Evolutionary conservation across 2,113 vertebrate genomes (phyloP).

Genomic region (Gallinago jamesoni): DNA sequence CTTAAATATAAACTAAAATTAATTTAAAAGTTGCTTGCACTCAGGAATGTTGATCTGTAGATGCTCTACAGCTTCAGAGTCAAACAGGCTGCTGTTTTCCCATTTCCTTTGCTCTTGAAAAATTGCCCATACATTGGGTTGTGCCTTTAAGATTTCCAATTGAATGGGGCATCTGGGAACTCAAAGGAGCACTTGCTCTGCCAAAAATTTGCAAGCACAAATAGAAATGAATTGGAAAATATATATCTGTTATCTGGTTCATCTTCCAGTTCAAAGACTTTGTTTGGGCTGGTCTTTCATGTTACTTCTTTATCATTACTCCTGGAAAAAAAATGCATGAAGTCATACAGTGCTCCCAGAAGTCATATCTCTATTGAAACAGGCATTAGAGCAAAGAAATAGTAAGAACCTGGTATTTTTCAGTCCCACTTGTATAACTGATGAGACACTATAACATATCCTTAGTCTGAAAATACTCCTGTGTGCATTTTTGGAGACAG

Average conservation of each 20-base stretch:
- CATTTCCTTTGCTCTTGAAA: not conserved
- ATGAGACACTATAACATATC: not conserved
- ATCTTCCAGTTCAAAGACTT: constrained; percentile 43
- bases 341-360: constrained; percentile 42
- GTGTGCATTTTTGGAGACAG: not conserved
- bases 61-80: not conserved
- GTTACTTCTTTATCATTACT: constrained; percentile 51
- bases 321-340: constrained; percentile 17
- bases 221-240: constrained; percentile 27
- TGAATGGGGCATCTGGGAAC: constrained; percentile 9
- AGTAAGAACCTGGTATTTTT: constrained; percentile 49
- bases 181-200: not conserved
- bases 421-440: constrained; percentile 28
- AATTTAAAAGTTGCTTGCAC: not conserved
- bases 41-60: not conserved
- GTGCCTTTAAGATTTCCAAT: constrained; percentile 5
- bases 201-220: not conserved
- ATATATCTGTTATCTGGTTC: constrained; percentile 22
- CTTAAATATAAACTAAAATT: not conserved
- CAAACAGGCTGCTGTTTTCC: not conserved
- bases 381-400: constrained; percentile 32
- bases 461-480: not conserved
- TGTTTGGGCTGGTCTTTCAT: constrained; percentile 45
- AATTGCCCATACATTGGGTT: not conserved
- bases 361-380: constrained; percentile 42